A percentile compares a stretch with the other conserved stretches of the same genome.
Evolutionary conservation across 2,888 invertebrate species (phyloP).

Genomic region (Phengaris alcon): DNA sequence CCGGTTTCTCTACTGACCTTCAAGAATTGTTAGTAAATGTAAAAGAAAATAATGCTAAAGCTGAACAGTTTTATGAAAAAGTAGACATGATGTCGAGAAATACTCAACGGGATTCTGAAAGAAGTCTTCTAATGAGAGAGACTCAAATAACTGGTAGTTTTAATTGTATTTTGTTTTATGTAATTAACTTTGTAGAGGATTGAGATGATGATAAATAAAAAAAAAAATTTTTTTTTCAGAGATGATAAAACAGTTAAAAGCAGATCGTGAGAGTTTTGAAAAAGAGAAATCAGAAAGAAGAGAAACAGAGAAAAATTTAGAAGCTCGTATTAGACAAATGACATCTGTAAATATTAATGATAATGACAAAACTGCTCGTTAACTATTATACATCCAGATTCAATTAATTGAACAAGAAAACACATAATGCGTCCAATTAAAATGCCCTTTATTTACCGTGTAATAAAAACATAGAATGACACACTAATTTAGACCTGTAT

Average conservation of each 20-base stretch:
- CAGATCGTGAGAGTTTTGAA: constrained; percentile 77
- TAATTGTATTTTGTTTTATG: background rate
- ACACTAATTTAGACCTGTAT: too few relatives aligned
- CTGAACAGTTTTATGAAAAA: constrained; percentile 69
- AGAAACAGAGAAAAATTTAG: constrained; percentile 74
- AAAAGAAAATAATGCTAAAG: constrained; percentile 66
- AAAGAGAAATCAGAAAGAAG: constrained; percentile 76
- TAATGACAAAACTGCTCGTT: background rate
- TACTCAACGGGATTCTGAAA: constrained; percentile 67
- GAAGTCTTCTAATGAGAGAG: constrained; percentile 74
- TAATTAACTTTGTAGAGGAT: background rate
- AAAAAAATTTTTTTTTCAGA: constrained; percentile 56
- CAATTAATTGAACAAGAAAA: too few relatives aligned
- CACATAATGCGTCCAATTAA: too few relatives aligned
- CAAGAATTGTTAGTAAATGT: constrained; percentile 69
- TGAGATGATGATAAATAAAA: background rate
- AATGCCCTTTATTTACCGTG: too few relatives aligned
- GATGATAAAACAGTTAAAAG: constrained; percentile 77
- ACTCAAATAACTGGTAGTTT: constrained; percentile 73
- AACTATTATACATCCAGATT: too few relatives aligned
- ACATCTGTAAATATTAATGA: constrained; percentile 57
- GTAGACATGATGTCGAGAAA: constrained; percentile 66
- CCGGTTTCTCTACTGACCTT: constrained; percentile 72
- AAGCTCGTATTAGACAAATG: constrained; percentile 80
- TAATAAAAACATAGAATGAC: too few relatives aligned